phyloP scores from a whole-genome alignment of 2,888 invertebrate species.

The Eristalis pertinax region DNA sequence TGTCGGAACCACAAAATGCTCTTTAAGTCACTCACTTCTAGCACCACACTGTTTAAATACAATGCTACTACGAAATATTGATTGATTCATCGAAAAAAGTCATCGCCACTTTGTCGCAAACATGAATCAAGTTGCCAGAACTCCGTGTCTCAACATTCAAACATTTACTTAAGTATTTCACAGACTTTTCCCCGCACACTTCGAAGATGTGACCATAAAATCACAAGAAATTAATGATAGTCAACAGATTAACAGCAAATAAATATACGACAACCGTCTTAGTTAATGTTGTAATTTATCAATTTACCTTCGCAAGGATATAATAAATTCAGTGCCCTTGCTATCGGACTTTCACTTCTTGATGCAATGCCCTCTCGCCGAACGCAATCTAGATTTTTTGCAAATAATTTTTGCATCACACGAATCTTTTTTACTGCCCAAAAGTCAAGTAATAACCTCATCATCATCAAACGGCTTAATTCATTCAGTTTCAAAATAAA shows the following conservation, averaged over 20 bases:
- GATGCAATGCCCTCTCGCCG: background rate
- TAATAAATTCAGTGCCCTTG: background rate
- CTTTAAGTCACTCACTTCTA: too few relatives aligned
- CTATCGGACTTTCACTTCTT: background rate
- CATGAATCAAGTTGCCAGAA: too few relatives aligned
- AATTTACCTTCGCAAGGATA: background rate
- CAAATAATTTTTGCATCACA: background rate
- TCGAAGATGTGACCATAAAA: background rate
- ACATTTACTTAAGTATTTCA: background rate
- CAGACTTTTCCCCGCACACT: too few relatives aligned
- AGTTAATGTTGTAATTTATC: background rate
- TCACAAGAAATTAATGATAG: background rate
- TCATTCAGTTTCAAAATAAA: background rate
- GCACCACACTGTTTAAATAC: too few relatives aligned
- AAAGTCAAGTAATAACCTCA: background rate
- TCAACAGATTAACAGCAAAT: background rate
- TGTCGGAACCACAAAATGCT: too few relatives aligned
- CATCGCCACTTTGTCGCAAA: too few relatives aligned
- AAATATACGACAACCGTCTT: background rate
- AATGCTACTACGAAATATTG: too few relatives aligned
- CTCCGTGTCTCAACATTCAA: background rate
- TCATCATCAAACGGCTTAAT: background rate
- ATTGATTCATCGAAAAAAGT: too few relatives aligned
- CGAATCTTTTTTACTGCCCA: background rate
- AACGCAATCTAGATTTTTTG: background rate